A percentile compares a stretch with the other conserved stretches of the same genome.
These are phyloP conservation scores for Sycophila sp. DNA, from an alignment of 1,140 invertebrate genomes.

Conservation along the genomic window DNA sequence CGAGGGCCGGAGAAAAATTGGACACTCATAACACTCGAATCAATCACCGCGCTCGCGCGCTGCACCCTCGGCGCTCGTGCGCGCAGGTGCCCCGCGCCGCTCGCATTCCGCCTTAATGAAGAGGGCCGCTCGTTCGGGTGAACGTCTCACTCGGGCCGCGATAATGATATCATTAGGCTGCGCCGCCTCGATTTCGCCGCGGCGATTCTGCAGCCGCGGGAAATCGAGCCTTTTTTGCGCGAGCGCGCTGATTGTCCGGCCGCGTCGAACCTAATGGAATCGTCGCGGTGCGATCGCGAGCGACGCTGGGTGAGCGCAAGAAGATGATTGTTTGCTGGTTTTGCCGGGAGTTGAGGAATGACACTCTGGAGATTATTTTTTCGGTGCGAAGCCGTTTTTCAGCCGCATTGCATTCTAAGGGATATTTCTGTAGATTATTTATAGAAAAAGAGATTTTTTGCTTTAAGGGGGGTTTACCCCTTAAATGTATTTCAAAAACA, in stretches of 20 bases:
- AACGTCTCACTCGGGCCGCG: constrained; percentile 51
- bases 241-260: too few relatives aligned
- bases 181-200: constrained; percentile 45
- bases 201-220: neutral
- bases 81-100: constrained; percentile 5
- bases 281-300: constrained; percentile 11
- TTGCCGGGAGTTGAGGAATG: too few relatives aligned
- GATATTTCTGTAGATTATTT: too few relatives aligned
- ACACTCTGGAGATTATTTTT: too few relatives aligned
- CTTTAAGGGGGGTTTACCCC: too few relatives aligned
- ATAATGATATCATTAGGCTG: constrained; percentile 56
- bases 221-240: constrained; percentile 37
- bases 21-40: constrained; percentile 31
- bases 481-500: too few relatives aligned
- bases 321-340: neutral
- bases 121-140: constrained; percentile 49
- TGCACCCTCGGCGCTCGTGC: neutral
- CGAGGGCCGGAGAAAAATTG: constrained; percentile 13
- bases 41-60: constrained; percentile 2
- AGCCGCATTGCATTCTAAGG: too few relatives aligned
- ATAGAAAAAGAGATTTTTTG: too few relatives aligned
- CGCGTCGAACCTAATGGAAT: too few relatives aligned
- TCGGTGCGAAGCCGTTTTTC: too few relatives aligned
- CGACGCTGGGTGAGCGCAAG: neutral
- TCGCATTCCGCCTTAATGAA: constrained; percentile 48